Evolutionary conservation across 37 sponge, comb jelly and placozoan species (phyloP), one percentile per base, ranked within the genome.

Genomic region (Diacarnus erythraeanus): DNA sequence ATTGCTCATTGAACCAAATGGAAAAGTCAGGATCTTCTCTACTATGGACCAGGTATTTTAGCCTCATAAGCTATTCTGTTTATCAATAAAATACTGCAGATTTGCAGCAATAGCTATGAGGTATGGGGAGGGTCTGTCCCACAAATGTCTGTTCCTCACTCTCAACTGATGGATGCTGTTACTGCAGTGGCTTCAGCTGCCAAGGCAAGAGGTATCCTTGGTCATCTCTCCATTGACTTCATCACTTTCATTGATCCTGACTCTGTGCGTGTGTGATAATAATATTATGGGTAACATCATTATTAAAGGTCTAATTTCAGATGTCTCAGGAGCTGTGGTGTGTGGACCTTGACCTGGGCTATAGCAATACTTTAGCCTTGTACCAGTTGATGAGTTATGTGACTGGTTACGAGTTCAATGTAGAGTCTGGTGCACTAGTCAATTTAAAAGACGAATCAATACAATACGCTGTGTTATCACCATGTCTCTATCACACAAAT

Each of bases 121-220:
- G 87, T 88, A 51, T 94, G 95, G 94, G 98, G 95, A n/a, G 80
- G 87, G 57, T 92, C 95, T 60, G 65, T 91, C 9, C 99, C 99
- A 0, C 99, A 98, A 78, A 70, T 88, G 33, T 93, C 94, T 35
- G 82, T 98, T 0, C 60, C 82, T 21, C 95, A 90, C 0, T 25
- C 59, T 12, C 57, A 60, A 23, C 80, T 97, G 9, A 60, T 72
- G 42, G 44, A 67, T 12, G 65, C 68, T 2, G 84, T 64, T 44
- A 22, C 12, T 0, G 38, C 37, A 25, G 81, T 97, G 44, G 88
- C 77, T 0, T 58, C 63, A 15, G 86, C 90, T 1, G 77, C 80
- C 54, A 80, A 63, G 38, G 56, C 70, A 21, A 68, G 96, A 15
- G 99, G 94, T 6, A 77, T 98, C 26, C 68, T 87, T 70, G 99